Percentiles rank a stretch among this genome's conserved stretches.
Evolutionary conservation across 2,888 invertebrate genomes (phyloP).

Genomic region (Phyllotreta striolata): DNA sequence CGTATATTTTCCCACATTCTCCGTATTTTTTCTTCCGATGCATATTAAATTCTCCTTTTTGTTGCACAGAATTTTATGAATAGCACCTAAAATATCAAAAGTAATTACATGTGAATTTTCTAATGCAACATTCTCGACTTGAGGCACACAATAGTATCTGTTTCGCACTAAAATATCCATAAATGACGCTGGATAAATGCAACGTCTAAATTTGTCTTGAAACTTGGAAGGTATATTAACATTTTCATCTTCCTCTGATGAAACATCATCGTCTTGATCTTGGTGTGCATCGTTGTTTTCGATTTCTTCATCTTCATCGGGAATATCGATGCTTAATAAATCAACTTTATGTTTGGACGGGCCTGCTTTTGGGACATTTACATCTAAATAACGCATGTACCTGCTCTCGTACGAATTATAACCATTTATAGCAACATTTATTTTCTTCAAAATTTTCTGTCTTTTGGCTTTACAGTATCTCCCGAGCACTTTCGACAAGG

Average conservation of each 20-base stretch:
- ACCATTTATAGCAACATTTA: conserved; percentile 70
- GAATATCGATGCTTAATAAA: conserved; percentile 2
- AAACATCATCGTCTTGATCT: conserved; percentile 52
- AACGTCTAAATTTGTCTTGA: conserved; percentile 67
- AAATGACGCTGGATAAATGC: conserved; percentile 70
- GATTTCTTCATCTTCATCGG: conserved; percentile 14
- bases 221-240: conserved; percentile 20
- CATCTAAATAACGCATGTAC: conserved; percentile 67
- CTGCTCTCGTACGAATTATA: conserved; percentile 69
- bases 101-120: conserved; percentile 69
- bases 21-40: conserved; percentile 50
- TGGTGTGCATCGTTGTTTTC: no score
- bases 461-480: conserved; percentile 68
- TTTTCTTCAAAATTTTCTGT: conserved; percentile 64
- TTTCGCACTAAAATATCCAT: conserved; percentile 74
- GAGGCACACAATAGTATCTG: conserved; percentile 72
- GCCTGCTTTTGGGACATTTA: neutral
- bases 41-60: conserved; percentile 48
- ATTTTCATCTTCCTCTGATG: no score
- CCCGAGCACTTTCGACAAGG: conserved; percentile 73
- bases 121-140: conserved; percentile 74
- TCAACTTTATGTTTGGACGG: conserved; percentile 12
- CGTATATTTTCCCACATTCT: conserved; percentile 43
- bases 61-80: conserved; percentile 61
- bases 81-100: conserved; percentile 69